Evolutionary conservation across 2,113 vertebrate species (phyloP), one percentile per base, ranked within the genome.

Genomic region (Xiphophorus maculatus): DNA sequence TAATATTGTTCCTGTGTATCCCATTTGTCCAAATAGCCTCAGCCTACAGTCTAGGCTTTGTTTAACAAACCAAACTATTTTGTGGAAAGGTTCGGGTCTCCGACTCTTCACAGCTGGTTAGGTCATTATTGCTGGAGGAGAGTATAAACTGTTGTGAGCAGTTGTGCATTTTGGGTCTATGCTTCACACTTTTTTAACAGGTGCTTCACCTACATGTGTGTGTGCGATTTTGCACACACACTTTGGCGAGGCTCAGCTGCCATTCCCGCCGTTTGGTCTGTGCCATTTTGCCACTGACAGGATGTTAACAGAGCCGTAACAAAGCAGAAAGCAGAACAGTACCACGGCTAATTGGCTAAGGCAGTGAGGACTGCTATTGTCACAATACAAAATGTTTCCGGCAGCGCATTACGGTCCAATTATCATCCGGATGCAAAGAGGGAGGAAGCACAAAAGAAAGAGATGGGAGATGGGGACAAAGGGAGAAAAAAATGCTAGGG

Each of bases 301-400:
- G 76, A 78, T 83, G 85, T 84, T 86, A 87, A 87, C 89, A 86
- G 75, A 87, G 84, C 86, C 68, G 72, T 76, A 81, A 84, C 85
- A 84, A 87, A 83, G 87, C 84, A 78, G 82, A 77, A 69, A 82
- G 77, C 85, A 84, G 81, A 84, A 82, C 84, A 81, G 85, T 63
- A 79, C 74, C 13, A n/a, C 67, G 74, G 84, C 85, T 91, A 91
- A 91, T 91, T 91, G 89, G 89, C 54, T n/a, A 82, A 84, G 81
- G 80, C 83, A 81, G 79, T 81, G 76, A 89, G 75, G 79, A 84
- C 68, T 71, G 81, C 81, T 79, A 83, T 74, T 61, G 60, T 83
- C 60, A 61, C 75, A 71, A 77, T 73, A 58, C 64, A 30, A 85
- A 81, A 88, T 84, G 85, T 88, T 91, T 89, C 91, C 77, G 82